These are phyloP conservation scores for Telmatochromis sp. DNA, from an alignment of 2,113 vertebrate genomes.

Conservation along the genomic window DNA sequence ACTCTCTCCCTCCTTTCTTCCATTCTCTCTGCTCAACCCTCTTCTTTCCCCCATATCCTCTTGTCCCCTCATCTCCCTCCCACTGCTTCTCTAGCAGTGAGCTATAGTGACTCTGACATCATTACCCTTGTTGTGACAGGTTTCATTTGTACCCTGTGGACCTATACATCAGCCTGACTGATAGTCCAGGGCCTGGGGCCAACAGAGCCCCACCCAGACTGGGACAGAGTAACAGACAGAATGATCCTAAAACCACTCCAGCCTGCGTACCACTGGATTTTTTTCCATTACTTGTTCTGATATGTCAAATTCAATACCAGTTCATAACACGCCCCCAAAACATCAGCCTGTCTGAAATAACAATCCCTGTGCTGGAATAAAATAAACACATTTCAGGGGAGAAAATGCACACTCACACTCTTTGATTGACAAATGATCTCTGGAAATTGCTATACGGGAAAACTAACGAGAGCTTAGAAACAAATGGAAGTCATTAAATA, in stretches of 20 bases:
- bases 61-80: slow-evolving; percentile 13
- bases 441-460: not conserved
- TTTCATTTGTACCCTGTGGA: slow-evolving; percentile 68
- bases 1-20: not conserved
- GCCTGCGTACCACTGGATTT: slow-evolving; percentile 17
- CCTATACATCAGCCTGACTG: slow-evolving; percentile 67
- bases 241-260: slow-evolving; percentile 35
- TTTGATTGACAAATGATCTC: slow-evolving; percentile 20
- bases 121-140: slow-evolving; percentile 75
- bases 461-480: not conserved
- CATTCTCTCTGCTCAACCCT: not conserved
- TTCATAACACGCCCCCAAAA: not conserved
- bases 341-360: not conserved
- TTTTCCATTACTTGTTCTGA: slow-evolving; percentile 34
- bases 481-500: slow-evolving; percentile 6
- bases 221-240: slow-evolving; percentile 50
- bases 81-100: slow-evolving; percentile 21
- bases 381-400: not conserved
- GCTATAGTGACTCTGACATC: slow-evolving; percentile 71
- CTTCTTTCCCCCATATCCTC: not conserved
- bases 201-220: slow-evolving; percentile 34
- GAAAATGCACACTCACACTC: not conserved
- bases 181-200: slow-evolving; percentile 58
- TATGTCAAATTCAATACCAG: slow-evolving; percentile 12
- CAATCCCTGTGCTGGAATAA: not conserved